These are phyloP conservation scores for Agrypnia vestita DNA, from an alignment of 1,140 invertebrate genomes.

Conservation along the genomic window DNA sequence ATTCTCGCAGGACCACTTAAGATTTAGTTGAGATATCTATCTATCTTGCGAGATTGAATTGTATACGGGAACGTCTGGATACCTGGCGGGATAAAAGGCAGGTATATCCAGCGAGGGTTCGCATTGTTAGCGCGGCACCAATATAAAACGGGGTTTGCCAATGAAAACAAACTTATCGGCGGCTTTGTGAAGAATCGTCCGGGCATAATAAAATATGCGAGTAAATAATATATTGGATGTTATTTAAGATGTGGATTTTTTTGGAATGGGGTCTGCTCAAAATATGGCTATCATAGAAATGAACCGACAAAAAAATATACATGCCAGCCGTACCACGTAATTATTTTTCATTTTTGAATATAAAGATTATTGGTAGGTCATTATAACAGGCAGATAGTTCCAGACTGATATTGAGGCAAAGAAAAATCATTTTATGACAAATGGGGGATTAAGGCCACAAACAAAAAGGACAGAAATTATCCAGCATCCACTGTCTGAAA, in stretches of 20 bases:
- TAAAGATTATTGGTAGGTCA: too few species aligned
- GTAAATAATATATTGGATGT: constrained; percentile 31
- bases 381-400: too few species aligned
- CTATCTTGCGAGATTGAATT: constrained; percentile 40
- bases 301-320: too few species aligned
- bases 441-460: too few species aligned
- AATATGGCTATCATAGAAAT: constrained; percentile 10
- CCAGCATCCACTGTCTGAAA: too few species aligned
- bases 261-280: not conserved
- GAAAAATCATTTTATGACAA: too few species aligned
- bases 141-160: constrained; percentile 27
- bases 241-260: constrained; percentile 17
- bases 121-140: constrained; percentile 27
- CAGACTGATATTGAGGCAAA: too few species aligned
- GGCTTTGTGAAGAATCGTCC: constrained; percentile 29
- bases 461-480: too few species aligned
- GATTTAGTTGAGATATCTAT: constrained; percentile 53
- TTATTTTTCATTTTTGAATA: too few species aligned
- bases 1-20: constrained; percentile 43
- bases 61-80: constrained; percentile 29
- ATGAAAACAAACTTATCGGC: constrained; percentile 46
- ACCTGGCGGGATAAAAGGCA: constrained; percentile 20
- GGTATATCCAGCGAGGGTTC: constrained; percentile 12
- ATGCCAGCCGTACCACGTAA: too few species aligned
- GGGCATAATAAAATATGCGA: constrained; percentile 16